phyloP scores from a whole-genome alignment of 2,113 vertebrate species.

The Acrocephalus arundinaceus region DNA sequence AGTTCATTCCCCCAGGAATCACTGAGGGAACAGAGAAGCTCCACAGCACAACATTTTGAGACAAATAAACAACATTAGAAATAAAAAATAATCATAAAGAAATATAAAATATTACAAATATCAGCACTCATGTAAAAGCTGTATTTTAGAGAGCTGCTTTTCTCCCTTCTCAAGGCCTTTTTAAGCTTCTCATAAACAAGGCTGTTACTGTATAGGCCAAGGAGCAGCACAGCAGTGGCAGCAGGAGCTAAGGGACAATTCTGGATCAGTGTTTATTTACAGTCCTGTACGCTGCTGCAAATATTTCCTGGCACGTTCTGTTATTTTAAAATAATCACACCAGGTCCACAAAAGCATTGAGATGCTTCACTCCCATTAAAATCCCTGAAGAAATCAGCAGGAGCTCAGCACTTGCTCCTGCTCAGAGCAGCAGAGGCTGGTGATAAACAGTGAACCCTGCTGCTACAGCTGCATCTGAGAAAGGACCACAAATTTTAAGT shows the following conservation, averaged over 20 bases:
- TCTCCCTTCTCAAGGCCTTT: background rate
- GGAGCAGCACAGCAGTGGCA: background rate
- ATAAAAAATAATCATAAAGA: background rate
- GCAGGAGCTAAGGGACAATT: background rate
- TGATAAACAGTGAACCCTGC: background rate
- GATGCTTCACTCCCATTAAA: background rate
- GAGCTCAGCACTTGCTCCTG: background rate
- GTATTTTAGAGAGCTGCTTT: background rate
- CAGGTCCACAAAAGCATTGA: background rate
- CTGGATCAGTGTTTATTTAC: background rate
- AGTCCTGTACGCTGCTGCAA: background rate
- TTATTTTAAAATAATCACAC: background rate
- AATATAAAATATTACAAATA: background rate
- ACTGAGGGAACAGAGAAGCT: background rate
- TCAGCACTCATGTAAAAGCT: background rate
- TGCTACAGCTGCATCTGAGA: background rate
- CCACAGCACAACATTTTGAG: background rate
- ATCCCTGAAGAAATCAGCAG: background rate
- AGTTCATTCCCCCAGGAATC: background rate
- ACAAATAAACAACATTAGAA: background rate
- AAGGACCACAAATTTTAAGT: background rate
- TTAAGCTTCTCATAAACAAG: background rate
- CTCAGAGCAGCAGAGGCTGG: background rate
- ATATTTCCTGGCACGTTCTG: background rate
- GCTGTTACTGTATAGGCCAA: background rate